Conservation (phyloP, 2,797 vertebrate species). For the Myripristis jacobus region DNA sequence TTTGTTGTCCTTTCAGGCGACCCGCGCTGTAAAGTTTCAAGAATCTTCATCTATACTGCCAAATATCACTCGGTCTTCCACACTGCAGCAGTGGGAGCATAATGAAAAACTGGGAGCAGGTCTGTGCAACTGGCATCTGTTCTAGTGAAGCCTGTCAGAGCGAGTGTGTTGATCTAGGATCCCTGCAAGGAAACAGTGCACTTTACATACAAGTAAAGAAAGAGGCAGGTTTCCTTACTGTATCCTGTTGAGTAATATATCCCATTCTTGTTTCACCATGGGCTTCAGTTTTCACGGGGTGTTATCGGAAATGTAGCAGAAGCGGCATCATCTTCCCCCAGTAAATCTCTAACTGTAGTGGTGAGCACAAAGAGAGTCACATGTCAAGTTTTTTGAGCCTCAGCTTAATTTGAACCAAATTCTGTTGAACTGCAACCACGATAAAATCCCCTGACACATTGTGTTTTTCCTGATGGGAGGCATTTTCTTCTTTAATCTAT, state of each 20-base stretch:
- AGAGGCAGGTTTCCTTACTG: no score
- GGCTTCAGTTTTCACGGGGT: no score
- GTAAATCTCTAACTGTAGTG: constrained; percentile 25
- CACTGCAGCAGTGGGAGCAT: background rate
- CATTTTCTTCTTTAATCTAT: no score
- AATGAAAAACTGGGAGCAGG: background rate
- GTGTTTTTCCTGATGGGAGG: constrained; percentile 22
- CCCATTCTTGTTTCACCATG: no score
- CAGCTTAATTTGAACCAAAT: no score
- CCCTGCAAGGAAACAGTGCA: no score
- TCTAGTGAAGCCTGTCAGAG: no score
- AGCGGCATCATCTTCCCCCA: background rate
- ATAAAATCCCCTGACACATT: constrained; percentile 19
- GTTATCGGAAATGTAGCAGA: no score
- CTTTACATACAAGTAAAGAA: no score
- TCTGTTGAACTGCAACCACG: constrained; percentile 3
- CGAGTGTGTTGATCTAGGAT: no score
- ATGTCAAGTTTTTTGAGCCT: constrained; percentile 11
- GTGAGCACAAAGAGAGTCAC: constrained; percentile 29
- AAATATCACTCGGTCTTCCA: background rate
- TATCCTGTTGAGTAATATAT: no score
- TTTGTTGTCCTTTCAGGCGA: constrained; percentile 18
- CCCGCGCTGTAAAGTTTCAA: constrained; percentile 18
- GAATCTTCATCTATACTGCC: background rate
- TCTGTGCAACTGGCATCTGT: no score